These are phyloP conservation scores for Galerucella nymphaeae DNA, from an alignment of 2,888 invertebrate genomes.

Conservation along the genomic window DNA sequence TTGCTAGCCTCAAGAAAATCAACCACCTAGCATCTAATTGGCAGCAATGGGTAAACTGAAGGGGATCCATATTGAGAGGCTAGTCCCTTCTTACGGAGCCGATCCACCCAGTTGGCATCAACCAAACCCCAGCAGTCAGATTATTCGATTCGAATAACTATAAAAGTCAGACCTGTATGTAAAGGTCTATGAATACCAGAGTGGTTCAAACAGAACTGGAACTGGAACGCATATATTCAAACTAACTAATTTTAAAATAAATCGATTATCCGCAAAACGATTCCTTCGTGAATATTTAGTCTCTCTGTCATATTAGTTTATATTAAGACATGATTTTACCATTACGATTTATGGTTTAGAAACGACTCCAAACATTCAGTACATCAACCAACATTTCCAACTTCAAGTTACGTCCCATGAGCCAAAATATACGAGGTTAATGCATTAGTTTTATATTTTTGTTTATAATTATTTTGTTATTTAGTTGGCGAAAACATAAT, in stretches of 20 bases:
- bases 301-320: slow-evolving; percentile 23
- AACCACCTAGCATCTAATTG: too few species aligned
- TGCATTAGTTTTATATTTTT: slow-evolving; percentile 30
- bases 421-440: slow-evolving; percentile 28
- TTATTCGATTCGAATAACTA: too few species aligned
- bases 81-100: too few species aligned
- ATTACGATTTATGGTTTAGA: slow-evolving; percentile 29
- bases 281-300: slow-evolving; percentile 20
- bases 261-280: not conserved
- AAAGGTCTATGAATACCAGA: too few species aligned
- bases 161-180: too few species aligned
- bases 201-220: too few species aligned
- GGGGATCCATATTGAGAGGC: too few species aligned
- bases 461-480: slow-evolving; percentile 26
- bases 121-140: too few species aligned
- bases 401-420: slow-evolving; percentile 25
- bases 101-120: too few species aligned
- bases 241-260: not conserved
- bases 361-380: not conserved
- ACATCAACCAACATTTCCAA: slow-evolving; percentile 12
- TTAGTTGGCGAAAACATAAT: not conserved
- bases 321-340: slow-evolving; percentile 29
- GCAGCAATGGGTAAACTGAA: too few species aligned
- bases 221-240: not conserved
- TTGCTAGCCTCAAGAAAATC: too few species aligned